These are phyloP conservation scores for Ichneumoninae sp. DNA, from an alignment of 2,888 invertebrate genomes.

Conservation along the genomic window DNA sequence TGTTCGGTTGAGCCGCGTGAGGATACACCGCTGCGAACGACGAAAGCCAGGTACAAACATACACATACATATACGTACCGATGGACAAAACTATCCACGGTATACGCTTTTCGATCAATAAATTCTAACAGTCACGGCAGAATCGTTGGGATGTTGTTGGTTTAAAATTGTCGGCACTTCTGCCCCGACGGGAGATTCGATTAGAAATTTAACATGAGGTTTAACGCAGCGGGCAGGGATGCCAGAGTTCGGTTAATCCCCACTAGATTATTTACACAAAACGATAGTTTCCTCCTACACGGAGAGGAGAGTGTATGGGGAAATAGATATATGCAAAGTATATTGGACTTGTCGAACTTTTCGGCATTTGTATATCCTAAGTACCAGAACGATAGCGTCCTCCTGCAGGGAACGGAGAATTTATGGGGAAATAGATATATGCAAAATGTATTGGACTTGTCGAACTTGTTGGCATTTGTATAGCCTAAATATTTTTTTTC, in stretches of 20 bases:
- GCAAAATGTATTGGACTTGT: neutral
- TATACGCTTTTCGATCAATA: slow-evolving; percentile 46
- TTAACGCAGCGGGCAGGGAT: neutral
- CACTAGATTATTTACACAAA: neutral
- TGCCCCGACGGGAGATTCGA: slow-evolving; percentile 3
- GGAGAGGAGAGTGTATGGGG: neutral
- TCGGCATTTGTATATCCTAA: too few species aligned
- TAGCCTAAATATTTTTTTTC: too few species aligned
- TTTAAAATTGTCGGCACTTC: slow-evolving; percentile 27
- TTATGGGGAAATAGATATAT: neutral
- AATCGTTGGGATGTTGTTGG: slow-evolving; percentile 19
- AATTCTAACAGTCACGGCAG: slow-evolving; percentile 20
- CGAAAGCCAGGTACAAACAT: slow-evolving; percentile 8
- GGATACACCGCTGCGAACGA: neutral
- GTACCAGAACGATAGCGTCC: too few species aligned
- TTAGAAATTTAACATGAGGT: slow-evolving; percentile 21
- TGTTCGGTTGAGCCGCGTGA: slow-evolving; percentile 38
- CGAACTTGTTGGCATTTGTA: neutral
- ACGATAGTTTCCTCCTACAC: neutral
- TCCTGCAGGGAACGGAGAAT: too few species aligned
- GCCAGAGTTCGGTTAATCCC: neutral
- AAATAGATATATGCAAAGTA: neutral
- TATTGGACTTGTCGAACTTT: too few species aligned
- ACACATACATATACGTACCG: neutral
- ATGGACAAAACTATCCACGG: slow-evolving; percentile 28